Conservation (phyloP, 2,888 invertebrate genomes). For the Eupithecia insigniata region DNA sequence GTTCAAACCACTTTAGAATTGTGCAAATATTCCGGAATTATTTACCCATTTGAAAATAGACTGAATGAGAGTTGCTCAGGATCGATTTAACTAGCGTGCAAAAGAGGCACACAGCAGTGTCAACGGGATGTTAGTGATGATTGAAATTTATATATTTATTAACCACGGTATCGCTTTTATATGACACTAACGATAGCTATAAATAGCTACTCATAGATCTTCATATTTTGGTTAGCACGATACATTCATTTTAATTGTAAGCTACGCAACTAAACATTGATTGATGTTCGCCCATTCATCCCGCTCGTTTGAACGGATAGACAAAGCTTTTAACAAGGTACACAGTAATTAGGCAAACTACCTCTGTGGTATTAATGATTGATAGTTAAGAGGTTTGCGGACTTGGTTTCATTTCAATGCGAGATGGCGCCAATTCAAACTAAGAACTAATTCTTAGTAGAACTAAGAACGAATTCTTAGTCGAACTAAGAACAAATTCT, state of each 20-base stretch:
- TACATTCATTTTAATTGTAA: constrained; percentile 41
- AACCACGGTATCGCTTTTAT: neutral
- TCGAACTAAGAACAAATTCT: too few relatives aligned
- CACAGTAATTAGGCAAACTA: constrained; percentile 57
- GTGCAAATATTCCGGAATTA: neutral
- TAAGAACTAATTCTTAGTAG: neutral
- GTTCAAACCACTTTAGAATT: neutral
- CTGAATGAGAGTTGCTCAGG: neutral
- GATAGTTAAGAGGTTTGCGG: constrained; percentile 43
- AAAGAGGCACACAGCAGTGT: too few relatives aligned
- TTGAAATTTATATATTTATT: neutral
- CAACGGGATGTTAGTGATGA: neutral
- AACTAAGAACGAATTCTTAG: neutral
- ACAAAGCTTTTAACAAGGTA: constrained; percentile 54
- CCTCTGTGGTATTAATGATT: constrained; percentile 55
- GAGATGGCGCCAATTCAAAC: too few relatives aligned
- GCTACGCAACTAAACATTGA: constrained; percentile 58
- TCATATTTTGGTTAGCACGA: constrained; percentile 23
- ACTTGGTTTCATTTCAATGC: neutral
- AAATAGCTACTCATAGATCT: neutral
- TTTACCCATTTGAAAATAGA: neutral
- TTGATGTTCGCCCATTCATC: constrained; percentile 62
- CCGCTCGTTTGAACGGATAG: constrained; percentile 48
- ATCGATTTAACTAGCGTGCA: neutral
- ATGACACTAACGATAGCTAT: neutral